phyloP scores from a whole-genome alignment of 2,888 invertebrate species.

The Ormyrus labotus region DNA sequence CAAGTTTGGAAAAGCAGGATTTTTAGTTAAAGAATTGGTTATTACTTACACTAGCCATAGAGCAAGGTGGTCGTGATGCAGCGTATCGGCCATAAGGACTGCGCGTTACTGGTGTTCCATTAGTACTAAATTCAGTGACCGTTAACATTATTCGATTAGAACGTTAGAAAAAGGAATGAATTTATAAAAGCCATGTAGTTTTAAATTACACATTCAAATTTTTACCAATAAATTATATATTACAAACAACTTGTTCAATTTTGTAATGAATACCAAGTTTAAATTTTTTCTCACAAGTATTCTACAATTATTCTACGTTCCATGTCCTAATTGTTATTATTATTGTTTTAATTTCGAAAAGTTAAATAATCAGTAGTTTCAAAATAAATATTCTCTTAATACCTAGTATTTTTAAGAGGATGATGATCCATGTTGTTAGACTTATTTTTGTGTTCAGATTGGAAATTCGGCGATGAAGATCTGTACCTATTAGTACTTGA shows the following conservation, averaged over 20 bases:
- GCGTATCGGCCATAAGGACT: slow-evolving; percentile 79
- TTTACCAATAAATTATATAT: too few species aligned
- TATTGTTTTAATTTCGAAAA: too few species aligned
- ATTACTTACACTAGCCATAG: slow-evolving; percentile 81
- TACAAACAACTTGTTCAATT: too few species aligned
- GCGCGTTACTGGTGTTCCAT: slow-evolving; percentile 66
- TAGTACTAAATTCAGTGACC: slow-evolving; percentile 61
- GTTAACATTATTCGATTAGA: slow-evolving; percentile 46
- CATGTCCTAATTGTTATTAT: too few species aligned
- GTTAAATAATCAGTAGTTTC: neutral
- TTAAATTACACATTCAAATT: too few species aligned
- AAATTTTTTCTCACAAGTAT: too few species aligned
- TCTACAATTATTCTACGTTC: too few species aligned
- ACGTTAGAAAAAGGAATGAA: neutral
- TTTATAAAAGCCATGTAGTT: neutral
- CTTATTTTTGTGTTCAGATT: slow-evolving; percentile 20
- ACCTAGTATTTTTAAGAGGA: slow-evolving; percentile 51
- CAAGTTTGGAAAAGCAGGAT: neutral
- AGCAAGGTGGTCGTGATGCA: slow-evolving; percentile 81
- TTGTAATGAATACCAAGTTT: too few species aligned
- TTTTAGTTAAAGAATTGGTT: neutral
- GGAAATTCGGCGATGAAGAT: slow-evolving; percentile 30
- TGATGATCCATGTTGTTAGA: slow-evolving; percentile 30
- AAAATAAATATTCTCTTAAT: neutral
- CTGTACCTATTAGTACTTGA: slow-evolving; percentile 7